Base-by-base conservation (phyloP, 2,888 invertebrate species). In the Elegia similella region DNA sequence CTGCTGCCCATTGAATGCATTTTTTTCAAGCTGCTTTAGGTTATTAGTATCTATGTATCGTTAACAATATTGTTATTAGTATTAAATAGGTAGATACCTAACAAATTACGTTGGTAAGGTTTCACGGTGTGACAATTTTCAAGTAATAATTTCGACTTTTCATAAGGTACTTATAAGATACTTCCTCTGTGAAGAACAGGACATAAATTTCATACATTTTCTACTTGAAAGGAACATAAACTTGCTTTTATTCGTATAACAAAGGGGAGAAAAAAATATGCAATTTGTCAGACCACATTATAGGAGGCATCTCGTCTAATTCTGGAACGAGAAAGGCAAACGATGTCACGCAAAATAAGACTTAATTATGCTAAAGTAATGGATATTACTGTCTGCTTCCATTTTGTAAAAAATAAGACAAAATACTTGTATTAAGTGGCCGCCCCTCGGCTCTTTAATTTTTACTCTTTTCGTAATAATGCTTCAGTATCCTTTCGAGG, bases 281-380 rank as follows among this genome's bases (percentile, higher is more conserved):
- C 71, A 78, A 80, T 71, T 81, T 75, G 71, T 72, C 68, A 65
- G 59, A 73, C 68, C 72, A 69, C 70, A 70, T 82, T 80, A 79
- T 69, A 71, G 64, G 61, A 61, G 63, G 66, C 65, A 64, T 65
- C 66, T 60, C 68, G 72, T 69, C 72, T 78, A 80, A 79, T 81
- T 80, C 70, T 77, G 76, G 82, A 78, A 78, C 72, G 77, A 78
- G 72, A 78, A 78, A 79, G 74, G 76, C 75, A 76, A 82, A 81
- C 73, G 79, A 72, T 76, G 84, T 84, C 84, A 84, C 85, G 86
- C 78, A 79, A 80, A 85, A 83, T 80, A 81, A 80, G 79, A 75
- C 80, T 85, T 83, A 85, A 84, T 86, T 85, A 78, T 70, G 76
- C 70, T 70, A 69, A 79, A 83, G 82, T 81, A 84, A 85, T 84